Conservation (phyloP, 92 coral and sea anemone species). For the Bergia puertoricense region DNA sequence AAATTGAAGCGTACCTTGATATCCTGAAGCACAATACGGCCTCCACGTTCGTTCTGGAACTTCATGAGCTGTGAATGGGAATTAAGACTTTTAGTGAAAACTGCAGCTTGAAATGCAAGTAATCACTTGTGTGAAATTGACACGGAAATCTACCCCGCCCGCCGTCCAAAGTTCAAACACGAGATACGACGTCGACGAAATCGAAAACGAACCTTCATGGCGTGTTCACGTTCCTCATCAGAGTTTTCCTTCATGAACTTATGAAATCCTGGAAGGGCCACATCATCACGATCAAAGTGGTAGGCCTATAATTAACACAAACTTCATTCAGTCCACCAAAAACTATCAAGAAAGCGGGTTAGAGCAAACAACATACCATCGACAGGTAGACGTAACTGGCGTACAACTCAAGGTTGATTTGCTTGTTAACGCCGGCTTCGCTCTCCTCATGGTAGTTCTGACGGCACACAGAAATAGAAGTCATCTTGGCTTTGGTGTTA, state of each 20-base stretch:
- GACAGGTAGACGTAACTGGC: conserved; percentile 95
- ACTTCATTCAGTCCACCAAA: background rate
- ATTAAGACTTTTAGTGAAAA: background rate
- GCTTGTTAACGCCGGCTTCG: conserved; percentile 99
- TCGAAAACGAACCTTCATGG: conserved; percentile 65
- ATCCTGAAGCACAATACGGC: conserved; percentile 92
- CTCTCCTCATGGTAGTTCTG: conserved; percentile 92
- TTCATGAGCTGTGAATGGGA: conserved; percentile 71
- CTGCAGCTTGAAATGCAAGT: background rate
- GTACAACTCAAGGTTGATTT: conserved; percentile 98
- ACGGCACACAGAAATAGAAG: conserved; percentile 79
- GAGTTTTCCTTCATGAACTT: conserved; percentile 90
- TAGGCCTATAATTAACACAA: conserved; percentile 56
- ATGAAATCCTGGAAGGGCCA: conserved; percentile 89
- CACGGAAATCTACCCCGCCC: background rate
- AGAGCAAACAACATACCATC: conserved; percentile 41
- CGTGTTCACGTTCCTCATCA: conserved; percentile 96
- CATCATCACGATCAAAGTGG: conserved; percentile 98
- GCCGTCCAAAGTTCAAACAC: background rate
- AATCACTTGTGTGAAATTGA: background rate
- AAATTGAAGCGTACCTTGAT: conserved; percentile 65
- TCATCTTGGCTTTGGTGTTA: conserved; percentile 28
- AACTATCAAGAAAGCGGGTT: background rate
- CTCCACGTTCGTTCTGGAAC: conserved; percentile 97
- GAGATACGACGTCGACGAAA: background rate